Conservation (phyloP, 2,113 vertebrate genomes). For the Malurus alboscapulatus region DNA sequence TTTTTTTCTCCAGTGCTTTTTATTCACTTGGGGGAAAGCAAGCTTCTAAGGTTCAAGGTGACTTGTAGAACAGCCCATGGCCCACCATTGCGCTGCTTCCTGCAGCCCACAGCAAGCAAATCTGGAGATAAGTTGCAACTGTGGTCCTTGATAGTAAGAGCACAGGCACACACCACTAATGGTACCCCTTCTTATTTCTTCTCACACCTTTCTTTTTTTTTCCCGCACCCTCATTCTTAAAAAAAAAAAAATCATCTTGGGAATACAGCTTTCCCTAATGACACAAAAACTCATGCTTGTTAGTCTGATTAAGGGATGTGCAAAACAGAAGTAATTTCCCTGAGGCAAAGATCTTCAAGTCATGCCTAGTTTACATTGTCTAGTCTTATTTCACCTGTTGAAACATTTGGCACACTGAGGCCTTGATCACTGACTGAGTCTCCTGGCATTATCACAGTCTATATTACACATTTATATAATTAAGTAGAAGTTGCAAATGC, state of each 20-base stretch:
- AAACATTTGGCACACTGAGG: conserved; percentile 26
- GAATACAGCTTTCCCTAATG: neutral
- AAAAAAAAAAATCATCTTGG: neutral
- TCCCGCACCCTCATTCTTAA: neutral
- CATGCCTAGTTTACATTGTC: conserved; percentile 29
- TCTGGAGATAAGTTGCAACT: neutral
- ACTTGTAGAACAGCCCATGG: neutral
- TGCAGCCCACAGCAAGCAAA: neutral
- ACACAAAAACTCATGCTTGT: neutral
- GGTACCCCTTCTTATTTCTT: neutral
- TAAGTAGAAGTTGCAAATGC: neutral
- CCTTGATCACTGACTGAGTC: neutral
- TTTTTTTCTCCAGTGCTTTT: neutral
- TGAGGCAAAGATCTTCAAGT: conserved; percentile 68
- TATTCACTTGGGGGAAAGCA: neutral
- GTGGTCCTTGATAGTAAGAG: neutral
- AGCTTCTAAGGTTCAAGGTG: neutral
- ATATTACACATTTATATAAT: neutral
- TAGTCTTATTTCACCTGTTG: conserved; percentile 4
- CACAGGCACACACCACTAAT: neutral
- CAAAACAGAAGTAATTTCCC: conserved; percentile 60
- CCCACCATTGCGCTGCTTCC: neutral
- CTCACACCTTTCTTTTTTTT: neutral
- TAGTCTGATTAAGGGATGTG: conserved; percentile 23
- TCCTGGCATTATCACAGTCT: conserved; percentile 5